Base-by-base conservation (phyloP, 2,888 invertebrate species). In the Pyrocoelia pectoralis region DNA sequence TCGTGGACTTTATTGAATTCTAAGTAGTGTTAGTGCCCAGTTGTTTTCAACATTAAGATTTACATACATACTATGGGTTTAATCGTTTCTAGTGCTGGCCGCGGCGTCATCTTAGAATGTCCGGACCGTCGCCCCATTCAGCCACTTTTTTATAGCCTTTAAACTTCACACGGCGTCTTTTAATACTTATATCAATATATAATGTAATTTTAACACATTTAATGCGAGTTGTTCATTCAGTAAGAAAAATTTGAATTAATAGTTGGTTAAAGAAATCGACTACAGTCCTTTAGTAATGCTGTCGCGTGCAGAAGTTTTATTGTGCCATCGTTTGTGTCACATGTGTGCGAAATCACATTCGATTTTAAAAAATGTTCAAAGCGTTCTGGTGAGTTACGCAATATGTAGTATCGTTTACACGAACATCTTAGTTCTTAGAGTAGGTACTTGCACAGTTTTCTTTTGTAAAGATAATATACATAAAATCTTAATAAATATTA, bases 141-240 rank as follows among this genome's bases (percentile, higher is more conserved):
- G 68, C 68, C 66, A 61, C 62, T 68, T 68, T 68, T 68, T 65
- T 65, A 43, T 60, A 49, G 52, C 43, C 52, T 56, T 51, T 55
- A 59, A 65, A 54, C 55, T 67, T 67, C 52, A 50, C 55, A 60
- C 63, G 69, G 69, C 69, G 69, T 65, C 68, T 64, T 56, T 59
- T n/a, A 33, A 61, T 63, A 63, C 62, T 60, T 59, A 50, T 29
- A 59, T 51, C 56, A 60, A 57, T 48, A 28, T 56, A 64, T 58
- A 40, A 46, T 24, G 24, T 24, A 46, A 58, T 56, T 53, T 56
- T 50, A 52, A 57, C 56, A 62, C 59, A 61, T 62, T 60, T 61
- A 54, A 54, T 28, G 18, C 48, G 40, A 48, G 57, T 57, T 55
- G 58, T 46, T 58, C 40, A 46, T 56, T 52, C 41, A 48, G 50